Conservation (phyloP, 2,113 vertebrate genomes). For the Ictalurus punctatus region DNA sequence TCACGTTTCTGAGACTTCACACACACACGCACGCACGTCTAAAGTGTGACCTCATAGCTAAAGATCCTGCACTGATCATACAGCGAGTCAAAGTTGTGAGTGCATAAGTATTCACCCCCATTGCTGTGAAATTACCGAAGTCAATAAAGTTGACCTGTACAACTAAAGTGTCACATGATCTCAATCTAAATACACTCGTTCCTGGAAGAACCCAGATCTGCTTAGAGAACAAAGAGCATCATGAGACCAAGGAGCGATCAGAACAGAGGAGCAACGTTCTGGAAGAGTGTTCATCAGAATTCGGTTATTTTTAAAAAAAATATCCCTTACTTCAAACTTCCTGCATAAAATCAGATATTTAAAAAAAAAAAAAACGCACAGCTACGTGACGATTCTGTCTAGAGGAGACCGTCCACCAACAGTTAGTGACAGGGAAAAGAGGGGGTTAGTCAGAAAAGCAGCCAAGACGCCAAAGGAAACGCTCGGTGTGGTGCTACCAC, state of each 20-base stretch:
- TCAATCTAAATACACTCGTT: background rate
- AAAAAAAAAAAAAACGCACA: too few species aligned
- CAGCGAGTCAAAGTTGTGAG: background rate
- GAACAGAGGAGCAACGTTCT: background rate
- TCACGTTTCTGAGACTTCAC: constrained; percentile 43
- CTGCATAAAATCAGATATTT: background rate
- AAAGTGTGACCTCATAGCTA: constrained; percentile 37
- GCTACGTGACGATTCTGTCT: background rate
- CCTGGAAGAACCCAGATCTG: background rate
- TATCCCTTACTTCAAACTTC: background rate
- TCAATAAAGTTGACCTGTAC: background rate
- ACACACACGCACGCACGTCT: background rate
- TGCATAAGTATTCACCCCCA: background rate
- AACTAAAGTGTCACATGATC: background rate
- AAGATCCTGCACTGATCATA: background rate
- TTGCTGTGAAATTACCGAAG: background rate
- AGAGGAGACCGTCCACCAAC: too few species aligned
- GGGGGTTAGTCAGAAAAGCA: background rate
- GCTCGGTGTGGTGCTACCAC: background rate
- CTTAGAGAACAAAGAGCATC: background rate
- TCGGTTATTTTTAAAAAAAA: background rate
- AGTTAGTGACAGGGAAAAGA: background rate
- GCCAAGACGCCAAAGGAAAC: background rate
- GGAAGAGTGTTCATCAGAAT: background rate
- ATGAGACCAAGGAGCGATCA: background rate